A percentile compares a stretch with the other conserved stretches of the same genome.
Conservation (phyloP, 1,140 invertebrate species). For the Portunus trituberculatus region DNA sequence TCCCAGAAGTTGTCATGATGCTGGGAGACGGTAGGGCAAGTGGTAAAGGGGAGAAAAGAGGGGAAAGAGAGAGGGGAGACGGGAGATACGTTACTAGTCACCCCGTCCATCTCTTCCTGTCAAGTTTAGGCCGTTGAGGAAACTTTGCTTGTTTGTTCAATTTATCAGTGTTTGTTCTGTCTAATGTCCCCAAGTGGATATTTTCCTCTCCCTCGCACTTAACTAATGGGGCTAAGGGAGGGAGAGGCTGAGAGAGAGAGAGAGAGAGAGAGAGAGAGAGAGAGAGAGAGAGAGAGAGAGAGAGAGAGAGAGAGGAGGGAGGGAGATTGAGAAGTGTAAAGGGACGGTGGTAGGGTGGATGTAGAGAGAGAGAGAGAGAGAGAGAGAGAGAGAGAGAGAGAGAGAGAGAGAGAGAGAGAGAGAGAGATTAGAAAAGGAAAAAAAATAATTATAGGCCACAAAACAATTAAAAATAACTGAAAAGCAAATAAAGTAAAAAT, state of each 20-base stretch:
- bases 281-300: conserved; percentile 21
- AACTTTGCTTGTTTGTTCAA: conserved; percentile 23
- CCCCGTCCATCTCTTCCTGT: neutral
- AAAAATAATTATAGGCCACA: too few species aligned
- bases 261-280: neutral
- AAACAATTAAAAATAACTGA: too few species aligned
- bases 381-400: too few species aligned
- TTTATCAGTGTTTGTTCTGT: conserved; percentile 14
- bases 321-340: too few species aligned
- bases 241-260: neutral
- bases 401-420: too few species aligned
- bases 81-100: neutral
- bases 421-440: too few species aligned
- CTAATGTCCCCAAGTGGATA: conserved; percentile 4
- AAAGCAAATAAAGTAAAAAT: too few species aligned
- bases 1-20: neutral
- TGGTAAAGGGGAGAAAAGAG: neutral
- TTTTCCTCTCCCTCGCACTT: neutral
- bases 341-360: too few species aligned
- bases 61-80: neutral
- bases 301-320: neutral
- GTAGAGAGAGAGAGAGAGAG: too few species aligned
- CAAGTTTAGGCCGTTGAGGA: neutral
- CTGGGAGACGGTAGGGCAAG: neutral
- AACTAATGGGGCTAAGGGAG: neutral